Conservation (phyloP, 2,797 vertebrate genomes). For the Helostoma temminkii region DNA sequence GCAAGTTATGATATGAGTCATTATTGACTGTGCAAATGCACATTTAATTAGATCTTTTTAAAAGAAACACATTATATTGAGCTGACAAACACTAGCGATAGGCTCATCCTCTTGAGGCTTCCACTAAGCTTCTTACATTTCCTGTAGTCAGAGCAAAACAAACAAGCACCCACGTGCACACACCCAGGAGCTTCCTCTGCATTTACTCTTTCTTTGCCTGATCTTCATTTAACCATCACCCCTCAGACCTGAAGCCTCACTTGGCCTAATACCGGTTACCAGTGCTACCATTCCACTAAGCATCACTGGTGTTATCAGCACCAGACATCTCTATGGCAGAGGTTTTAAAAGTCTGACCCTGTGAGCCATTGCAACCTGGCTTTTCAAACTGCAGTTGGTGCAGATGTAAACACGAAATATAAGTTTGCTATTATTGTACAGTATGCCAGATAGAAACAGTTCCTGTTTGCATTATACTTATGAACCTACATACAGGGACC, state of each 20-base stretch:
- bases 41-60: conserved; percentile 59
- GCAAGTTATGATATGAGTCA: conserved; percentile 32
- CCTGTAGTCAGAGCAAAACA: conserved; percentile 41
- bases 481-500: too few species aligned
- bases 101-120: conserved; percentile 44
- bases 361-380: too few species aligned
- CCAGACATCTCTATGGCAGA: too few species aligned
- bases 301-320: conserved; percentile 54
- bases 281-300: conserved; percentile 33
- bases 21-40: conserved; percentile 44
- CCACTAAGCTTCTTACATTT: conserved; percentile 64
- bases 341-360: too few species aligned
- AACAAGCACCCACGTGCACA: conserved; percentile 28
- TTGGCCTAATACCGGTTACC: conserved; percentile 64
- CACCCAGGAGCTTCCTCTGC: conserved; percentile 25
- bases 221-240: conserved; percentile 51
- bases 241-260: conserved; percentile 52
- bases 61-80: conserved; percentile 51
- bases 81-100: conserved; percentile 40
- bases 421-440: too few species aligned
- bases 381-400: too few species aligned
- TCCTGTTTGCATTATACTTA: too few species aligned
- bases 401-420: too few species aligned
- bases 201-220: conserved; percentile 26
- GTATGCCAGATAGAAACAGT: too few species aligned